Percentiles rank a stretch among this genome's conserved stretches.
phyloP scores from a whole-genome alignment of 2,888 invertebrate genomes.

The Diarsia rubi region DNA sequence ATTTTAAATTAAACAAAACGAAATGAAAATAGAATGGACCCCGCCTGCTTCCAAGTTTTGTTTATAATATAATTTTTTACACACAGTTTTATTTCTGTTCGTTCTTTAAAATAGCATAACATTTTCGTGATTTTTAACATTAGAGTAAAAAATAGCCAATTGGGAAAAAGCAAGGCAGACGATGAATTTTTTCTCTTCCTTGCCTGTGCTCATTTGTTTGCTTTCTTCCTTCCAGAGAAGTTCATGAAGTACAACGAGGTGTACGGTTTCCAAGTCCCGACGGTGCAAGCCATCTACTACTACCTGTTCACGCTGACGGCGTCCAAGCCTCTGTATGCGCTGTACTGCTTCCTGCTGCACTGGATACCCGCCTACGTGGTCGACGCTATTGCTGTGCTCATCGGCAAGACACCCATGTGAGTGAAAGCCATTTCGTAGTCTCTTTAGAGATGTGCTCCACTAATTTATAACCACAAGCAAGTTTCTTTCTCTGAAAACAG shows the following conservation, averaged over 20 bases:
- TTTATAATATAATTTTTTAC: no score
- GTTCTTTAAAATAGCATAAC: no score
- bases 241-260: constrained; percentile 90
- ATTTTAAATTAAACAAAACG: no score
- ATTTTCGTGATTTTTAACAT: no score
- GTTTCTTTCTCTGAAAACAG: neutral
- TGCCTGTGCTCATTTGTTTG: neutral
- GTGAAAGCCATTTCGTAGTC: constrained; percentile 67
- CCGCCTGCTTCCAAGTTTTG: no score
- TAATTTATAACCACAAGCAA: neutral
- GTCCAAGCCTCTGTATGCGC: constrained; percentile 88
- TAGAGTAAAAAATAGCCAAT: no score
- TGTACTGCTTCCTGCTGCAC: constrained; percentile 92
- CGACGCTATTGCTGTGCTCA: constrained; percentile 88
- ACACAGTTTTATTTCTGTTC: no score
- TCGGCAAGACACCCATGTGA: constrained; percentile 93
- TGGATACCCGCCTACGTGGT: constrained; percentile 92
- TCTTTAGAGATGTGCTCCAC: neutral
- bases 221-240: constrained; percentile 76
- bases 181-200: neutral
- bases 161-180: no score
- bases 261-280: constrained; percentile 90
- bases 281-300: constrained; percentile 91
- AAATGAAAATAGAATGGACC: no score
- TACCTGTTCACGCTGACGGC: constrained; percentile 92